phyloP scores from a whole-genome alignment of 2,113 vertebrate genomes.

The Butastur rufipennis region DNA sequence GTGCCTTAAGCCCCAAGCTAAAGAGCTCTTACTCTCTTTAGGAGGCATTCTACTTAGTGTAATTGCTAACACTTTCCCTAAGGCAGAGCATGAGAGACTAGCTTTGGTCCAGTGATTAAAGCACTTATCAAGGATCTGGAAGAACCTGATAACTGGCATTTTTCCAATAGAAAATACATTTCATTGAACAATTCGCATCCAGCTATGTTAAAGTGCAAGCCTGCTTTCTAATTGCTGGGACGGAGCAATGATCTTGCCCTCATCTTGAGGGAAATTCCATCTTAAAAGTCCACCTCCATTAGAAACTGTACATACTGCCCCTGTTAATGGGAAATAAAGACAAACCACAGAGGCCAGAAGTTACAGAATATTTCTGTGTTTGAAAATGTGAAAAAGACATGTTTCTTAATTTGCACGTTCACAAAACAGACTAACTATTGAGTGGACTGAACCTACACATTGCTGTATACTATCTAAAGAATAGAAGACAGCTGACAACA shows the following conservation, averaged over 20 bases:
- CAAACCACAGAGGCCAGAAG: background rate
- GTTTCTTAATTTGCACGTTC: background rate
- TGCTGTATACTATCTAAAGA: background rate
- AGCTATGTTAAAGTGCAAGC: background rate
- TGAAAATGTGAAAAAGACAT: background rate
- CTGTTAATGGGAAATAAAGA: background rate
- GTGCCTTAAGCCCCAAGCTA: background rate
- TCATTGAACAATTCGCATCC: background rate
- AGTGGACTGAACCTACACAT: background rate
- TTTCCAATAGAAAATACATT: background rate
- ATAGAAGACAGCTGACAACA: fast-evolving
- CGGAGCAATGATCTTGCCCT: background rate
- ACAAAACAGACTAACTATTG: background rate
- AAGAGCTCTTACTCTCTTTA: background rate
- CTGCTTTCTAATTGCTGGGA: background rate
- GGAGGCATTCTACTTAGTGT: background rate
- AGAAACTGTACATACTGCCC: background rate
- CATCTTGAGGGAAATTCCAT: background rate
- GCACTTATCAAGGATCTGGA: background rate
- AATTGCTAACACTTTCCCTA: background rate
- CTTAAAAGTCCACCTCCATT: background rate
- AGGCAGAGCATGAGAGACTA: background rate
- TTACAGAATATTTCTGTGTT: background rate
- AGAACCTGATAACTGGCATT: background rate
- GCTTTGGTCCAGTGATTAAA: background rate